Evolutionary conservation across 37 sponge, comb jelly and placozoan species (phyloP).

Genomic region (Spongilla lacustris): DNA sequence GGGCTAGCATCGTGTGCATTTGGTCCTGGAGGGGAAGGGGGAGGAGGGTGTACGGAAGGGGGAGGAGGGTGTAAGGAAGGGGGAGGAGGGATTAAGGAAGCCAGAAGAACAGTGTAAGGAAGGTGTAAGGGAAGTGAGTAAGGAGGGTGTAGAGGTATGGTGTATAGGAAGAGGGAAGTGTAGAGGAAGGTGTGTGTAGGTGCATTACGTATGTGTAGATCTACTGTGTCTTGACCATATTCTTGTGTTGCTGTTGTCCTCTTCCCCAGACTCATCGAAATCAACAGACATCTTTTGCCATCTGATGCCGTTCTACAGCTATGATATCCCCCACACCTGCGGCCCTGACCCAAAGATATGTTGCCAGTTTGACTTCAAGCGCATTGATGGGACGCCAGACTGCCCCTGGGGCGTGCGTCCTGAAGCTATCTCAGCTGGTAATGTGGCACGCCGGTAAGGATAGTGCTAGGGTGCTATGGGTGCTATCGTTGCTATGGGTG

Average conservation of each 20-base stretch:
- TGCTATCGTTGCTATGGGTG: not conserved
- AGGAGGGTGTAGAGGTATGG: constrained; percentile 3
- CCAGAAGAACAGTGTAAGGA: not conserved
- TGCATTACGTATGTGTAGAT: not conserved
- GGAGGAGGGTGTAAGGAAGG: not conserved
- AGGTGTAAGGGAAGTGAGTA: not conserved
- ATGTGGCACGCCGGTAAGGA: constrained; percentile 64
- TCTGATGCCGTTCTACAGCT: constrained; percentile 93
- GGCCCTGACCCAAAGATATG: constrained; percentile 96
- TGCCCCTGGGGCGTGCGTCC: constrained; percentile 87
- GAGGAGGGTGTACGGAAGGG: constrained; percentile 11
- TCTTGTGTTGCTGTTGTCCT: not conserved
- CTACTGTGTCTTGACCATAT: no score
- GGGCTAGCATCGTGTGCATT: no score
- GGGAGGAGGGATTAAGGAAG: not conserved
- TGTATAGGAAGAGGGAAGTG: not conserved
- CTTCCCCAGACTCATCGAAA: constrained; percentile 43
- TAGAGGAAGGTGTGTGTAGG: constrained; percentile 11
- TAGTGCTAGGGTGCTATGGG: not conserved
- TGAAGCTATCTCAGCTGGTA: constrained; percentile 56
- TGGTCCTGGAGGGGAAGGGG: not conserved
- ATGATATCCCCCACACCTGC: constrained; percentile 95
- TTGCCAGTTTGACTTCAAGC: constrained; percentile 95
- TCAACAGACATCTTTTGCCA: constrained; percentile 85
- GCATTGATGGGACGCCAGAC: constrained; percentile 52